These are phyloP conservation scores for Plestiodon gilberti DNA, from an alignment of 2,113 vertebrate genomes.

Conservation along the genomic window DNA sequence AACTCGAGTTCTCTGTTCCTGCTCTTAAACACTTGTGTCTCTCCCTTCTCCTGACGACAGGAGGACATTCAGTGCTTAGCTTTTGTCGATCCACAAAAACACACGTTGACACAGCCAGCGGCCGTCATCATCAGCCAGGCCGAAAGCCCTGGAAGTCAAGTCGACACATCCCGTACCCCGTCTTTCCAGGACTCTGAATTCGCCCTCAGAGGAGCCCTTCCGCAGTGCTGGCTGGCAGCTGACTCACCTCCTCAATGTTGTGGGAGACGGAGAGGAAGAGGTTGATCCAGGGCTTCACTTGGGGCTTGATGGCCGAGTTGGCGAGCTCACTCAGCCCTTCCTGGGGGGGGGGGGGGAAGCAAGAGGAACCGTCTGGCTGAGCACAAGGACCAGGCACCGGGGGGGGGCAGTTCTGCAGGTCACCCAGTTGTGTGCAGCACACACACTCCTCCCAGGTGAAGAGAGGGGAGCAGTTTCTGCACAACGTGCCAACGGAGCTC, in stretches of 20 bases:
- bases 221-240: background rate
- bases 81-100: no score
- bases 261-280: slow-evolving; percentile 94
- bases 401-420: background rate
- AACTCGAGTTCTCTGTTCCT: background rate
- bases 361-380: background rate
- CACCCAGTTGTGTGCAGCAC: background rate
- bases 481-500: no score
- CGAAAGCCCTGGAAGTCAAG: no score
- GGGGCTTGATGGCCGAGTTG: slow-evolving; percentile 92
- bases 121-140: no score
- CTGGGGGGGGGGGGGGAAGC: slow-evolving; percentile 64
- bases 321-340: slow-evolving; percentile 93
- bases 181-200: no score
- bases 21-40: background rate
- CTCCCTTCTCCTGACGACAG: background rate
- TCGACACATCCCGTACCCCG: no score
- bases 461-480: no score
- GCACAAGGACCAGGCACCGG: no score
- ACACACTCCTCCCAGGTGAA: no score
- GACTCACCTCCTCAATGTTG: slow-evolving; percentile 95
- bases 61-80: no score
- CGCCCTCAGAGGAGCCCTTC: background rate
- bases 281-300: slow-evolving; percentile 98
- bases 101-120: no score